Base-by-base conservation (phyloP, 2,888 invertebrate genomes). In the Athalia rosae region DNA sequence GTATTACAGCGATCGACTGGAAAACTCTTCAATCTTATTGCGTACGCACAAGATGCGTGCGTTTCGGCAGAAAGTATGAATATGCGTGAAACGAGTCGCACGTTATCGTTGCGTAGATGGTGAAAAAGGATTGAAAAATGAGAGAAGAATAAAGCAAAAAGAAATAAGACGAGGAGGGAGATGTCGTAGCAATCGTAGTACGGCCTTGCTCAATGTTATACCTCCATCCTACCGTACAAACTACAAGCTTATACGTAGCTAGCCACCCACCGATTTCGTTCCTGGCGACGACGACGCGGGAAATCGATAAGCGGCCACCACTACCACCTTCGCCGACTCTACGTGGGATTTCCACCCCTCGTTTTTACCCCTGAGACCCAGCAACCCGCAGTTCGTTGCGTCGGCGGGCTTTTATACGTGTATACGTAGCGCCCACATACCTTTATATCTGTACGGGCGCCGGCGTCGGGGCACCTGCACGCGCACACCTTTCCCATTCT, bases 291-390 rank as follows among this genome's bases (percentile, higher is more conserved):
- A 79, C 79, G 79, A 79, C 80, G 81, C 83, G 82, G 81, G 82
- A 81, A 84, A 85, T 84, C 85, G 85, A 85, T 85, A 85, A 83
- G 81, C 82, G 80, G 81, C 84, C 80, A 82, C 83, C 79, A 81
- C 81, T 82, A 80, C 82, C 74, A 63, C 56, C 76, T 45, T 76
- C 77, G n/a, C 15, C 66, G 58, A 48, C 45, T 43, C 41, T 66
- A 45, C 6, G 13, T 50, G 43, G 15, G 43, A 15, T 58, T 28
- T 13, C 53, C 13, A 6, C 67, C 43, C 15, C 59, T 67, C 58
- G 9, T 47, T 4, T 9, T 41, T 9, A 43, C 67, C 41, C 77
- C 63, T 66, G 59, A 28, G 15, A 7, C 15, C 74, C 59, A 28
- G 73, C 73, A 74, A 61, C 73, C 73, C 73, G 73, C 73, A 11